Evolutionary conservation across 2,113 vertebrate species (phyloP), one percentile per base, ranked within the genome.

Genomic region (Sinosuthora webbiana): DNA sequence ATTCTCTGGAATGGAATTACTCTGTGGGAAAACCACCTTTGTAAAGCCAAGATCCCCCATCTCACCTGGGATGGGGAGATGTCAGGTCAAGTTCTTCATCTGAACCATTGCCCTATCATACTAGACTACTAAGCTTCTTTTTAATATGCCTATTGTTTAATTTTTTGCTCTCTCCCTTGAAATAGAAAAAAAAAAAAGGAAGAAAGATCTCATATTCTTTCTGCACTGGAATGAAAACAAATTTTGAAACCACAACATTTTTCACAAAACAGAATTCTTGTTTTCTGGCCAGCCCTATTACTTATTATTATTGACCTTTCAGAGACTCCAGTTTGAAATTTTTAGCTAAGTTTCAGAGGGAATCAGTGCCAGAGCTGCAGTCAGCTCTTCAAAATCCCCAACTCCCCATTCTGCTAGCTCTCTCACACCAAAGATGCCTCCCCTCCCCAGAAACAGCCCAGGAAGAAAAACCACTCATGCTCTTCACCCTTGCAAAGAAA

Each of bases 241-340:
- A 95, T 93, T 92, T 86, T 88, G 64, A 95, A 97, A 96, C 95
- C 83, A 1, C 93, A 96, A 81, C 71, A 45, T 95, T 95, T 96
- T 94, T 93, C 88, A 96, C 88, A 85, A 96, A 96, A 93, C 68
- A 96, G 92, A 94, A 96, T 94, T 93, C 93, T 96, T 96, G 94
- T 81, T 92, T 94, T 77, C 85, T 1, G 10, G 80, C 95, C 95
- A 97, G 79, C 60, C 52, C 75, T 95, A 95, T 96, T 95, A 94
- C 91, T 95, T 97, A 91, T 84, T 96, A 94, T 94, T 93, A 90
- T 81, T 44, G 56, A 95, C 85, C 87, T 97, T 93, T 95, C 95
- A 95, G 94, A 95, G 71, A 92, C 71, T 94, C 85, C 85, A 71
- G 27, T 93, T 96, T 45, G n/a, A 94, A 93, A 90, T 49, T 93